Evolutionary conservation across 2,113 vertebrate genomes (phyloP), one percentile per base, ranked within the genome.

Genomic region (Gadus macrocephalus): DNA sequence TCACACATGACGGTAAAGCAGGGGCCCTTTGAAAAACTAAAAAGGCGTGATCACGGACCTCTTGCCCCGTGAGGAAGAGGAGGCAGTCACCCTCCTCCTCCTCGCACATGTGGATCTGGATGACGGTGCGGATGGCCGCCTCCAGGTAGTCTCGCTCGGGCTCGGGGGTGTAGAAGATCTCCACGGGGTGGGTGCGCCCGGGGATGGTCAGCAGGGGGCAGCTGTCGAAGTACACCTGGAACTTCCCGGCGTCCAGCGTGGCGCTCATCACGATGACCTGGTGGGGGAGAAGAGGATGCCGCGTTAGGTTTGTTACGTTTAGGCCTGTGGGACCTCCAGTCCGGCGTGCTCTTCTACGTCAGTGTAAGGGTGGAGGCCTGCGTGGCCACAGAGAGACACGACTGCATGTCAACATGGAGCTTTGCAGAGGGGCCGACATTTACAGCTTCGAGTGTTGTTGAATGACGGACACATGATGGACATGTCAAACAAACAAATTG

Each of bases 31-130:
- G 16, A 55, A 16, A 55, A 55, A 15, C 12, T 5, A 55, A 55
- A 15, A 15, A 2, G 5, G 53, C 53, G 53, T 16, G 12, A 7
- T 59, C 6, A 16, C 56, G 80, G 92, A 98, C 97, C 97, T 98
- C 97, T 87, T 99, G 97, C 78, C 97, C 97, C 9, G 97, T 99
- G 87, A 99, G 94, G 83, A 98, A 98, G 58, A 99, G 93, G 15
- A 98, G 89, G 59, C 96, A 95, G 82, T 98, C 97, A 28, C 96
- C 97, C 79, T 98, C 97, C 1, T 99, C 96, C 64, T 99, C 97
- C 85, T 99, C 97, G 84, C 97, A 99, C 97, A 99, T 99, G 66
- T 99, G 97, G 85, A 99, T 99, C 66, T 99, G 97, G 69, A 98
- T 98, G 72, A 99, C 97, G 2, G 97, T 99, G 78, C 97, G 94